These are phyloP conservation scores for Ifrita kowaldi DNA, from an alignment of 2,113 vertebrate species.

Conservation along the genomic window DNA sequence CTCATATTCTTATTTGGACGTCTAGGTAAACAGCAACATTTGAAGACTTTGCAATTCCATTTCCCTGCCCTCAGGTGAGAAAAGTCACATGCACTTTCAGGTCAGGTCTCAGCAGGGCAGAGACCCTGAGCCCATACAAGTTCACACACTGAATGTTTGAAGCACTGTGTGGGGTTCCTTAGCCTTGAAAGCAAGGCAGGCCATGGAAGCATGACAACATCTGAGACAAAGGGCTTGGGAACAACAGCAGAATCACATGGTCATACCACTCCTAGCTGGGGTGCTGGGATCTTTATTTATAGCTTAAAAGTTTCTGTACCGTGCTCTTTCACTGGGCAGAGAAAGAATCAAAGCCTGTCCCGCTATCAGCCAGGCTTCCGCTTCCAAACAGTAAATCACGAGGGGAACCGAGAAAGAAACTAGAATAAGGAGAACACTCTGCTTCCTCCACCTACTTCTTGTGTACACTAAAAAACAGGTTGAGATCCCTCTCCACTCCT, in stretches of 20 bases:
- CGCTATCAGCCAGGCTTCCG: not conserved
- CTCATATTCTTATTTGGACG: slow-evolving; percentile 23
- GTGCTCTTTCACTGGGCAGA: not conserved
- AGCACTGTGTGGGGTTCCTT: not conserved
- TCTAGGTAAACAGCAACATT: slow-evolving; percentile 35
- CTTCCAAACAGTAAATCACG: not conserved
- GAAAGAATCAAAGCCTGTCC: not conserved
- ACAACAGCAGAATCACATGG: not conserved
- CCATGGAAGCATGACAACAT: not conserved
- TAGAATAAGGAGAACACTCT: slow-evolving; percentile 10
- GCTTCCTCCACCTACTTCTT: slow-evolving; percentile 11
- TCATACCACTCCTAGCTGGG: not conserved
- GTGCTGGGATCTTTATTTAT: not conserved
- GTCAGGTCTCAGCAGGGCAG: not conserved
- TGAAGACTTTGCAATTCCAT: slow-evolving; percentile 24
- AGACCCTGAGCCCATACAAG: not conserved
- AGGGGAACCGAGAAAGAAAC: slow-evolving; percentile 47
- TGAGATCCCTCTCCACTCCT: not conserved
- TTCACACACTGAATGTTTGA: not conserved
- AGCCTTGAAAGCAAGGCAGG: not conserved
- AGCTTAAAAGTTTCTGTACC: not conserved
- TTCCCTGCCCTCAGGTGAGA: slow-evolving; percentile 29
- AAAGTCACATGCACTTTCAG: not conserved
- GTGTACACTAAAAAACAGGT: not conserved
- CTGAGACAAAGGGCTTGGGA: not conserved